Percentiles rank a stretch among this genome's conserved stretches.
Evolutionary conservation across 30 jellyfish, hydroid and myxozoan genomes (phyloP).

Genomic region (Rhopilema esculentum): DNA sequence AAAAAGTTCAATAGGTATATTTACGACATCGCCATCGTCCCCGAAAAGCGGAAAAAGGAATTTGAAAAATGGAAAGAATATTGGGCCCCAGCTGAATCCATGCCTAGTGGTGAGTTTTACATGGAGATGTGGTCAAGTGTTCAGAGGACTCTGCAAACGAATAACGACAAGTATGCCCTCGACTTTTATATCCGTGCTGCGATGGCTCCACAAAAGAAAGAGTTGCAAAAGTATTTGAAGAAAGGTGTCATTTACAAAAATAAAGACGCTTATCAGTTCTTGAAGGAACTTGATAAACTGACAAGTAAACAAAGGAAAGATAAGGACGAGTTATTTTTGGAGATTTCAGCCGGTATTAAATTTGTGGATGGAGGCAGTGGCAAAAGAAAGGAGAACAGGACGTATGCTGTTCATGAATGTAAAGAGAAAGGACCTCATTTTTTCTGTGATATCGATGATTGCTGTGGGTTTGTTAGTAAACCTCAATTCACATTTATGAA

Average conservation of each 20-base stretch:
- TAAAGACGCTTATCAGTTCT: constrained; percentile 29
- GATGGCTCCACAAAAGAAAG: constrained; percentile 28
- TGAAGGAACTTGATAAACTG: constrained; percentile 29
- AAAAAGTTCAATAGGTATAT: constrained; percentile 31
- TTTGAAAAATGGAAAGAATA: constrained; percentile 4
- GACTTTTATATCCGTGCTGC: constrained; percentile 47
- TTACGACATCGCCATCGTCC: constrained; percentile 30
- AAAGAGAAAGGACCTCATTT: constrained; percentile 66
- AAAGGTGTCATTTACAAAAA: constrained; percentile 47
- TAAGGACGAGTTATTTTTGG: constrained; percentile 12
- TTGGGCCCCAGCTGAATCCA: constrained; percentile 47
- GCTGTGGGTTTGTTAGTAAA: constrained; percentile 53
- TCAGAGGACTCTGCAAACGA: background rate
- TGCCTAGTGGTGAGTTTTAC: constrained; percentile 61
- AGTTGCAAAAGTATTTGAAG: constrained; percentile 10
- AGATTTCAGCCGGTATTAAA: constrained; percentile 29
- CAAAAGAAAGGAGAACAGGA: background rate
- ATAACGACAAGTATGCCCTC: constrained; percentile 13
- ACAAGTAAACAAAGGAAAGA: constrained; percentile 14
- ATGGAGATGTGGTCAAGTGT: constrained; percentile 62
- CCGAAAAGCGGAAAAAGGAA: constrained; percentile 1
- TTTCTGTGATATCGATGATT: constrained; percentile 50
- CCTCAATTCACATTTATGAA: constrained; percentile 72
- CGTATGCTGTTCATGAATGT: constrained; percentile 28
- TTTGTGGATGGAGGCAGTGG: constrained; percentile 42